Evolutionary conservation across 1,140 invertebrate genomes (phyloP), one percentile per base, ranked within the genome.

Genomic region (Elymnias hypermnestra): DNA sequence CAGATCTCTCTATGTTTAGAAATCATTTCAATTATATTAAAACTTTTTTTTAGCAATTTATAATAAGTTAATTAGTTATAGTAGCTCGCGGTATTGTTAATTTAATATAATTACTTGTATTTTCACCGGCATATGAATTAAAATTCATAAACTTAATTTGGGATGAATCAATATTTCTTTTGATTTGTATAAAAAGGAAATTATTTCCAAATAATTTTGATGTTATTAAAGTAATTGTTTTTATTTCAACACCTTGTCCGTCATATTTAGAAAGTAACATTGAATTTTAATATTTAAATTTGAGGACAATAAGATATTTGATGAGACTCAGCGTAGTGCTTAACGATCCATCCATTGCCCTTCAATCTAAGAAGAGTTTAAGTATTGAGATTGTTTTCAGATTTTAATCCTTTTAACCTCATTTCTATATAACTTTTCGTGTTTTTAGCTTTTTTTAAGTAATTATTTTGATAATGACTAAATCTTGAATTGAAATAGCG

Each of bases 401-500:
- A 29, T 12, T 15, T 33, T 19, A 15, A 17, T 47, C 13, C 1
- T 15, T 9, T 4, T 29, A 26, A 40, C 25, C 45, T 47, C 18
- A 47, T 15, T 41, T 25, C 7, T 5, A 7, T 12, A 18, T 40
- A 35, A 9, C 29, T 38, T 29, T 10, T 46, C 29, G 22, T 25
- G 15, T 28, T 36, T 23, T 41, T 49, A 22, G 38, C 31, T 41
- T 36, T 5, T 41, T 41, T 13, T 2, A 13, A 8, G 25, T 35
- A 33, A 18, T 13, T 9, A 17, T 18, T 35, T 37, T 22, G 36
- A 38, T n/a, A 37, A 28, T 31, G 35, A 44, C 41, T 51, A 48
- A 40, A 49, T 42, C 17, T 45, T 61, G 44, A 36, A 66, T 49
- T 57, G 44, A 53, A 58, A 64, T 67, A 66, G 60, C 65, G 60